These are phyloP conservation scores for Triplophysa siluroides DNA, from an alignment of 2,113 vertebrate species.

Conservation along the genomic window DNA sequence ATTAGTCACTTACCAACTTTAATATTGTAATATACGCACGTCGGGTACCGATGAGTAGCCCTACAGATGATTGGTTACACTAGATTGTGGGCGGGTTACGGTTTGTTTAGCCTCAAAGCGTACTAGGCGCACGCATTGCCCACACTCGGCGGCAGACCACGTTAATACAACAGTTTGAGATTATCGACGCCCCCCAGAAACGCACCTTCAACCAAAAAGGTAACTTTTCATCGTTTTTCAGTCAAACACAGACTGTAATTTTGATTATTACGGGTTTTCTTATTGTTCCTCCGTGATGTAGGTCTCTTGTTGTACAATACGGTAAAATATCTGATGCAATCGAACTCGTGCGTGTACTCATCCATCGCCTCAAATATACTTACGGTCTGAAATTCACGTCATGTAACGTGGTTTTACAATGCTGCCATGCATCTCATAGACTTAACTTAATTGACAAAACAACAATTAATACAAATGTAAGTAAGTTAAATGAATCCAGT, in stretches of 20 bases:
- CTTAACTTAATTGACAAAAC: neutral
- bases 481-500: neutral
- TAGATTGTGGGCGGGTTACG: neutral
- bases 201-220: constrained; percentile 3
- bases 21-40: neutral
- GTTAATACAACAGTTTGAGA: neutral
- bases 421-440: neutral
- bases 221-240: neutral
- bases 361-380: neutral
- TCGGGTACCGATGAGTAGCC: no score
- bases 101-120: constrained; percentile 2
- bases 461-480: neutral
- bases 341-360: neutral
- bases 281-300: neutral
- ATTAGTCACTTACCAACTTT: no score
- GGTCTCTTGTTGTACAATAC: neutral
- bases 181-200: neutral
- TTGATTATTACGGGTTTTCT: neutral
- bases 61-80: neutral
- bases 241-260: neutral
- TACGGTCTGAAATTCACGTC: neutral
- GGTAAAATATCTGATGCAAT: constrained; percentile 32
- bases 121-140: neutral
- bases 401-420: neutral
- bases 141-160: neutral